phyloP scores from a whole-genome alignment of 2,113 vertebrate genomes.

The Nycticorax nycticorax region DNA sequence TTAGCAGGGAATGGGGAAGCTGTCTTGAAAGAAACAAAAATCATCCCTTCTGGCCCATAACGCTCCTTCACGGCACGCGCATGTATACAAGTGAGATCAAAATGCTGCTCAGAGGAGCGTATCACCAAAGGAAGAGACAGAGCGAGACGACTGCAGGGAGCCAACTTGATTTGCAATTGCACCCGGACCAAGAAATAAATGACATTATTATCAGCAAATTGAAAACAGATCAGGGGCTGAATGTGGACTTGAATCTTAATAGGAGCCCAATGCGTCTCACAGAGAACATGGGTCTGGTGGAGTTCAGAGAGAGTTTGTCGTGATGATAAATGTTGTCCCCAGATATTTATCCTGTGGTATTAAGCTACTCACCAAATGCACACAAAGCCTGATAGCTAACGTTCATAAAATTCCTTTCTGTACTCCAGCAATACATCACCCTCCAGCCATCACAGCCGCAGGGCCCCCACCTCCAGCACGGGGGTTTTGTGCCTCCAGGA shows the following conservation, averaged over 20 bases:
- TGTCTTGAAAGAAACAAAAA: background rate
- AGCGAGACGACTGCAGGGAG: background rate
- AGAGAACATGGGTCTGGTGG: background rate
- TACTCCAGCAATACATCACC: background rate
- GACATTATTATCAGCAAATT: background rate
- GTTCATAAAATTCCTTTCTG: background rate
- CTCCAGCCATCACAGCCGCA: background rate
- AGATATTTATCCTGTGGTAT: background rate
- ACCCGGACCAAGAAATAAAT: background rate
- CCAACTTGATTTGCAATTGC: background rate
- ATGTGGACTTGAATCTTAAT: background rate
- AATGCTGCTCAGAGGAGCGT: accelerated
- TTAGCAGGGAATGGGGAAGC: background rate
- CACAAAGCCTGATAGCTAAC: background rate
- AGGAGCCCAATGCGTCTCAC: background rate
- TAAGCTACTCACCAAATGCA: background rate
- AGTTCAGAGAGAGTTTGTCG: background rate
- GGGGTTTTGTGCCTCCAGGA: background rate
- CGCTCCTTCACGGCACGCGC: background rate
- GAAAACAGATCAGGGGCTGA: constrained; percentile 3
- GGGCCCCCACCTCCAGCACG: background rate
- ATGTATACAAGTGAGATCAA: background rate
- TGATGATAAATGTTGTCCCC: background rate
- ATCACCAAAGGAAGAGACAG: background rate
- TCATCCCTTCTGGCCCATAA: background rate